Evolutionary conservation across 2,888 invertebrate genomes (phyloP).

Genomic region (Melinaea menophilus): DNA sequence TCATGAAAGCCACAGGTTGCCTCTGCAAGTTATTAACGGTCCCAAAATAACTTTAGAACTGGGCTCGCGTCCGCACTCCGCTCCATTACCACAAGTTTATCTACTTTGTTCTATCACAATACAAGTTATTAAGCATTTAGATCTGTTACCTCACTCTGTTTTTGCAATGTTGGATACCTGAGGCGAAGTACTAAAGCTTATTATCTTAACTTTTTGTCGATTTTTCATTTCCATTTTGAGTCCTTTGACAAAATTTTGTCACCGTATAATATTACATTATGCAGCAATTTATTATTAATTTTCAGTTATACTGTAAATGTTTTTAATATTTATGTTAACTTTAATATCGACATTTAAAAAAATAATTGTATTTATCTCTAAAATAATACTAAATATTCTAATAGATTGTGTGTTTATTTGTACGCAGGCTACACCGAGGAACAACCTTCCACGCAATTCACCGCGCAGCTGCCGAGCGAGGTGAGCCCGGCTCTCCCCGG

Average conservation of each 20-base stretch:
- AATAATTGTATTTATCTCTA: too few species aligned
- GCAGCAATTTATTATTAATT: too few species aligned
- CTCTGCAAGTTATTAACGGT: slow-evolving; percentile 53
- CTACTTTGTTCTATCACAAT: not conserved
- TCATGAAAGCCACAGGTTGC: slow-evolving; percentile 54
- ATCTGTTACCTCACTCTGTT: not conserved
- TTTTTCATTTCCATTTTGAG: too few species aligned
- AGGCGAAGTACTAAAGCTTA: not conserved
- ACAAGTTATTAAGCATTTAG: not conserved
- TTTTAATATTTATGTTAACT: too few species aligned
- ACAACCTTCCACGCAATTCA: slow-evolving; percentile 86
- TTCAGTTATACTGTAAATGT: too few species aligned
- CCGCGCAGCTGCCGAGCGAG: slow-evolving; percentile 85
- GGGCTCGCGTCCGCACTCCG: slow-evolving; percentile 20
- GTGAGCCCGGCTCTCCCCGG: slow-evolving; percentile 79
- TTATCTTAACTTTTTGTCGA: not conserved
- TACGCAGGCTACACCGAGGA: slow-evolving; percentile 86
- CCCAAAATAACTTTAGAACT: slow-evolving; percentile 40
- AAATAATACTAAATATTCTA: not conserved
- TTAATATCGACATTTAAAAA: too few species aligned
- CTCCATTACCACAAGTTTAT: not conserved
- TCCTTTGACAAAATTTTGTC: too few species aligned
- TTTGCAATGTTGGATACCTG: not conserved
- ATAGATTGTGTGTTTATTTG: slow-evolving; percentile 40
- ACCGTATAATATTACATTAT: too few species aligned